Conservation (phyloP, 1,140 invertebrate genomes). For the Drosophila truncata region DNA sequence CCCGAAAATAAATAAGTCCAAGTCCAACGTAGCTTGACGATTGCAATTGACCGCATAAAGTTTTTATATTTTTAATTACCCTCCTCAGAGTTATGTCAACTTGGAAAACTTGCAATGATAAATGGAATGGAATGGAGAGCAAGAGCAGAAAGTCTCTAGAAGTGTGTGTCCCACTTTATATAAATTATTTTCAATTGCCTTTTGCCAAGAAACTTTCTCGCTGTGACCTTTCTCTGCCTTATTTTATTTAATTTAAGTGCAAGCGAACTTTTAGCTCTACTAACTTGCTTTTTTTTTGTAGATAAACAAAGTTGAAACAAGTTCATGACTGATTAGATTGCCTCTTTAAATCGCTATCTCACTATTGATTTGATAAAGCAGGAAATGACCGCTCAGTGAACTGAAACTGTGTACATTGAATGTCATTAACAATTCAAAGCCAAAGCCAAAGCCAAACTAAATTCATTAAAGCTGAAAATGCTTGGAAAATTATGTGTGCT, state of each 20-base stretch:
- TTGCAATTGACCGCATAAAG: slow-evolving; percentile 63
- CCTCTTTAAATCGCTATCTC: slow-evolving; percentile 9
- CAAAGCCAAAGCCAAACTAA: slow-evolving; percentile 21
- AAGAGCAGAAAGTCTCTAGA: slow-evolving; percentile 8
- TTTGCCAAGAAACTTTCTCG: slow-evolving; percentile 23
- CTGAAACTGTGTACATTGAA: slow-evolving; percentile 21
- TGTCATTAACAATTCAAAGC: slow-evolving; percentile 37
- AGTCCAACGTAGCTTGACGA: slow-evolving; percentile 31
- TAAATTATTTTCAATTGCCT: slow-evolving; percentile 49
- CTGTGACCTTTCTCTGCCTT: slow-evolving; percentile 9
- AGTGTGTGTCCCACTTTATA: slow-evolving; percentile 43
- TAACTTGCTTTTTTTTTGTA: not conserved
- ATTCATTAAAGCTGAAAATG: slow-evolving; percentile 58
- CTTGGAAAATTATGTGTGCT: slow-evolving; percentile 41
- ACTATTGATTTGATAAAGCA: slow-evolving; percentile 30
- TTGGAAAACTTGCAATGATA: slow-evolving; percentile 14
- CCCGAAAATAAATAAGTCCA: slow-evolving; percentile 33
- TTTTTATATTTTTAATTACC: slow-evolving; percentile 34
- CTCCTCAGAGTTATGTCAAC: slow-evolving; percentile 62
- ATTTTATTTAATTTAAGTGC: slow-evolving; percentile 20
- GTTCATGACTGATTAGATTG: slow-evolving; percentile 53
- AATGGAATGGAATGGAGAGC: slow-evolving; percentile 25
- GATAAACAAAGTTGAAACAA: slow-evolving; percentile 11
- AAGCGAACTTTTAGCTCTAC: slow-evolving; percentile 9
- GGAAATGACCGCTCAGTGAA: slow-evolving; percentile 34